Conservation (phyloP, 2,888 invertebrate species). For the Drosophila cognata region DNA sequence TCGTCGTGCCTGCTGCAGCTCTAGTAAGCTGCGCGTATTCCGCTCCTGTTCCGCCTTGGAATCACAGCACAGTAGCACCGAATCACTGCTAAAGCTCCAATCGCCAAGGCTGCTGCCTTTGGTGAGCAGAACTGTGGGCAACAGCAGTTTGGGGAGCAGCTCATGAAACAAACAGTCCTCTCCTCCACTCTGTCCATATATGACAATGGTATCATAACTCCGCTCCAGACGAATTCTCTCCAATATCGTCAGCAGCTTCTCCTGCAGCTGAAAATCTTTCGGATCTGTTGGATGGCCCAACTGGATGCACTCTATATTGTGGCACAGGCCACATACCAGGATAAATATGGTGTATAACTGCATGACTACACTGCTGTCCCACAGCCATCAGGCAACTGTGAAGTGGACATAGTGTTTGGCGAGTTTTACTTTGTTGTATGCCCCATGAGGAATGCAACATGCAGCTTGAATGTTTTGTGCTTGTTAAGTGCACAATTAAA, state of each 20-base stretch:
- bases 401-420: background rate
- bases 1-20: background rate
- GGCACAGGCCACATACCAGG: constrained; percentile 7
- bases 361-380: constrained; percentile 19
- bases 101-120: background rate
- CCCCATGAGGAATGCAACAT: background rate
- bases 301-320: constrained; percentile 17
- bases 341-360: background rate
- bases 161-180: background rate
- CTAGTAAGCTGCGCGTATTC: background rate
- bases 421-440: background rate
- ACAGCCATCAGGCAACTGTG: constrained; percentile 48
- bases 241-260: constrained; percentile 26
- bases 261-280: background rate
- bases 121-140: background rate
- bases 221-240: constrained; percentile 37
- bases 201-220: constrained; percentile 34
- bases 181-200: constrained; percentile 42
- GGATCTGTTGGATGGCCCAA: background rate
- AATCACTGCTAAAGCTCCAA: constrained; percentile 2
- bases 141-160: background rate
- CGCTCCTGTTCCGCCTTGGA: constrained; percentile 2
- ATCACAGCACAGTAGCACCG: background rate
- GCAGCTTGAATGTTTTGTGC: constrained; percentile 1
- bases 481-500: background rate